Percentiles rank a stretch among this genome's conserved stretches.
phyloP scores from a whole-genome alignment of 2,797 vertebrate genomes.

The Sebastes hubbsi region DNA sequence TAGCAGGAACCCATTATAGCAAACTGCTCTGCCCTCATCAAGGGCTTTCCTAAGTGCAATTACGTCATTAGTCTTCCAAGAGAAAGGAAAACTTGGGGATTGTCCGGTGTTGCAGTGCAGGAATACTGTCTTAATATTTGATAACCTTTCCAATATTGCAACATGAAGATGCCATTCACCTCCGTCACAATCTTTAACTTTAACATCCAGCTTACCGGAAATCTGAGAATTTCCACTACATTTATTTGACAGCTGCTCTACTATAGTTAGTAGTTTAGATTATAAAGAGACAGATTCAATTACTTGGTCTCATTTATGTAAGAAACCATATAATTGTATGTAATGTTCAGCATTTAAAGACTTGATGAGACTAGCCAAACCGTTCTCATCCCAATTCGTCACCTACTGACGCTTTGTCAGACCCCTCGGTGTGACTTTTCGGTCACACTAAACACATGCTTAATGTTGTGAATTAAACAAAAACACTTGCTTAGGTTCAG shows the following conservation, averaged over 20 bases:
- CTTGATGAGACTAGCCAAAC: neutral
- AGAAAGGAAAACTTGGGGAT: constrained; percentile 19
- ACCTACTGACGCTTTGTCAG: too few relatives aligned
- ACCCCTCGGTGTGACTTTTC: too few relatives aligned
- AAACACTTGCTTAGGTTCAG: too few relatives aligned
- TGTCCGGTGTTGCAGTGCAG: neutral
- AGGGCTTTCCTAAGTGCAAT: constrained; percentile 52
- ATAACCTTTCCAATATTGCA: neutral
- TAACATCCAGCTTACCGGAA: neutral
- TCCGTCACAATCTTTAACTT: neutral
- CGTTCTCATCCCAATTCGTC: too few relatives aligned
- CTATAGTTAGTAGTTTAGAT: neutral
- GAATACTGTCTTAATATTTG: neutral
- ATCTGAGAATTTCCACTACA: neutral
- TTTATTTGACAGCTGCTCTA: neutral
- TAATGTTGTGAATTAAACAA: too few relatives aligned
- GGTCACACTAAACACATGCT: too few relatives aligned
- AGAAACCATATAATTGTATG: neutral
- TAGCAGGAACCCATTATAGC: constrained; percentile 35
- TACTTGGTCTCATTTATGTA: neutral
- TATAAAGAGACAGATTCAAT: neutral
- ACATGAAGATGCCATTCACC: neutral
- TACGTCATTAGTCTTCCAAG: constrained; percentile 37
- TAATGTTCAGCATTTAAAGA: neutral
- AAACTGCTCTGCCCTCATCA: constrained; percentile 4